Conservation (phyloP, 2,113 vertebrate genomes). For the Nettapus auritus region DNA sequence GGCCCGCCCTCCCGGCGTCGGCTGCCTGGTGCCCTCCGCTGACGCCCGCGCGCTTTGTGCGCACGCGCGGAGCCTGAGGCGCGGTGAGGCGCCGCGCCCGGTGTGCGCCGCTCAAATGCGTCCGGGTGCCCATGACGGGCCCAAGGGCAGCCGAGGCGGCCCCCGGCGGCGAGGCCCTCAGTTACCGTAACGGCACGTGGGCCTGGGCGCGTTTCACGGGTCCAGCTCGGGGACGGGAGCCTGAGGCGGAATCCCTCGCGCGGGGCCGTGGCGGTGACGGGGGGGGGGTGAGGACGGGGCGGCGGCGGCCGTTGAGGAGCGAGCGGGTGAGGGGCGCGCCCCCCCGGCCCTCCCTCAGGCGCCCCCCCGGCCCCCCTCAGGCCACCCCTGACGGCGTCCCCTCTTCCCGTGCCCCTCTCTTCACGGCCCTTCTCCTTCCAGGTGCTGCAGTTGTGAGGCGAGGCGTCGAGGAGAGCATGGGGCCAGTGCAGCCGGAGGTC, state of each 20-base stretch:
- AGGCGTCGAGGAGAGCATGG: slow-evolving; percentile 54
- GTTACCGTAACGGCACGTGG: rapidly evolving
- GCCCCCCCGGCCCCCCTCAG: background rate
- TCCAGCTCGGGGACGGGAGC: background rate
- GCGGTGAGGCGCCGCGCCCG: rapidly evolving
- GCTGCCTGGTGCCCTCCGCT: background rate
- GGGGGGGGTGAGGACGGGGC: background rate
- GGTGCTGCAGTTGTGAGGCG: background rate
- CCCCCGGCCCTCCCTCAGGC: background rate
- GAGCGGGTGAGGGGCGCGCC: rapidly evolving
- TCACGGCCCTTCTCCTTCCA: background rate
- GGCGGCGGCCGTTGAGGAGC: background rate
- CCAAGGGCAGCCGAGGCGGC: rapidly evolving
- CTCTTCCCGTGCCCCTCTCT: rapidly evolving
- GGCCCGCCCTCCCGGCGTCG: background rate
- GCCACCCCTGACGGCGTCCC: background rate
- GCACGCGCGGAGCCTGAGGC: rapidly evolving
- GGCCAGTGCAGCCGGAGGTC: slow-evolving; percentile 42
- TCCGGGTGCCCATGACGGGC: background rate
- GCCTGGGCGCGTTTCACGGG: too few species aligned
- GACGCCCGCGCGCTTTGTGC: rapidly evolving
- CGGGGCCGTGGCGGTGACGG: background rate
- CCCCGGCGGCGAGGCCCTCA: rapidly evolving
- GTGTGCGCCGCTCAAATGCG: background rate
- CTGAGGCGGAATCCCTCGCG: background rate